Conservation (phyloP, 30 jellyfish, hydroid and myxozoan genomes). For the Rhopilema esculentum region DNA sequence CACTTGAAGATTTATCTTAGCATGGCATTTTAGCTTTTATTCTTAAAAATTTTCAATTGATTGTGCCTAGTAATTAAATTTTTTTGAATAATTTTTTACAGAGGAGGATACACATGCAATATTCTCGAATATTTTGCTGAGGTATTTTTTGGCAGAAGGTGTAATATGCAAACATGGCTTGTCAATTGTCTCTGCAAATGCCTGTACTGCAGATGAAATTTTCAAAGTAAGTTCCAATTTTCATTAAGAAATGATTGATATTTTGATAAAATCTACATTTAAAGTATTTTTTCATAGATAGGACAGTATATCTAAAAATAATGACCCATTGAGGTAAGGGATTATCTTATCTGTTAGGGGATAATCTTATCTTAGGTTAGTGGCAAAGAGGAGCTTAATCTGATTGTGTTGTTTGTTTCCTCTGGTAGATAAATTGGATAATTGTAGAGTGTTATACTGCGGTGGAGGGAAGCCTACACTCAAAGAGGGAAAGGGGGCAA, state of each 20-base stretch:
- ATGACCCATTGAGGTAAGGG: neutral
- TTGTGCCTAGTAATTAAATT: neutral
- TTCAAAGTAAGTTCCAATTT: constrained; percentile 28
- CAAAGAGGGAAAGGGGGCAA: too few species aligned
- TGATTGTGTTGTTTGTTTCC: too few species aligned
- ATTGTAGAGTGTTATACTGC: too few species aligned
- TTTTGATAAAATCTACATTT: neutral
- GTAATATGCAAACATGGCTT: constrained; percentile 59
- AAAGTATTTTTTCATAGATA: neutral
- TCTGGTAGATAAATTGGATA: too few species aligned
- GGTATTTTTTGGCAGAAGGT: constrained; percentile 89
- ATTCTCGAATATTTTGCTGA: constrained; percentile 75
- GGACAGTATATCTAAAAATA: neutral
- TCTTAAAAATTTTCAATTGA: too few species aligned
- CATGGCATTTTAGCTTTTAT: too few species aligned
- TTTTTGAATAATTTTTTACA: neutral
- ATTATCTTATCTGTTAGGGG: too few species aligned
- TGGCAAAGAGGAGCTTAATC: too few species aligned
- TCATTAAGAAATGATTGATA: neutral
- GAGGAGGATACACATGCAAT: constrained; percentile 80
- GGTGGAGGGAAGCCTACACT: too few species aligned
- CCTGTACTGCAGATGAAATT: constrained; percentile 30
- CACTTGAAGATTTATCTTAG: too few species aligned
- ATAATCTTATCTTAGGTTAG: too few species aligned
- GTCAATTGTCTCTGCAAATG: constrained; percentile 52